Conservation (phyloP, 2,888 invertebrate species). For the Andrena bucephala region DNA sequence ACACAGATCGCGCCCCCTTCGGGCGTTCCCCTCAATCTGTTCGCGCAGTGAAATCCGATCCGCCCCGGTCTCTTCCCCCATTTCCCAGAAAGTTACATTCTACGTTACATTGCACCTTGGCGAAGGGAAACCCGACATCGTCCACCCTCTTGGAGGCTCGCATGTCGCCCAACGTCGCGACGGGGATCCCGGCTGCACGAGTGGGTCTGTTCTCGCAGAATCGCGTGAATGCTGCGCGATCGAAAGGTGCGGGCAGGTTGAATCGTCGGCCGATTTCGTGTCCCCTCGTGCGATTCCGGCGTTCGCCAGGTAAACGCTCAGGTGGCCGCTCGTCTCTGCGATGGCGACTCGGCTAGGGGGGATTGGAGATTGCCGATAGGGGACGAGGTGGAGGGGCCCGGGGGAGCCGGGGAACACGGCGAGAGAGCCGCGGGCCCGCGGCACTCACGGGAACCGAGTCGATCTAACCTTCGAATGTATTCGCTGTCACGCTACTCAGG, state of each 20-base stretch:
- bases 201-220: no score
- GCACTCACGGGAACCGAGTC: conserved; percentile 53
- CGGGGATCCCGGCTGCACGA: not conserved
- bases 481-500: conserved; percentile 74
- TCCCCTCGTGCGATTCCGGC: conserved; percentile 66
- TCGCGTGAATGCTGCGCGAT: conserved; percentile 3
- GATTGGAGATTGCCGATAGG: not conserved
- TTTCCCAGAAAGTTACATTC: no score
- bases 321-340: conserved; percentile 55
- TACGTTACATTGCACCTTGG: no score
- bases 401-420: conserved; percentile 41
- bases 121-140: no score
- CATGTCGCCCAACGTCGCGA: not conserved
- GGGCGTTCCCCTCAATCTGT: conserved; percentile 9
- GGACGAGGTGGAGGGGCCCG: not conserved
- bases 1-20: not conserved
- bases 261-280: conserved; percentile 61
- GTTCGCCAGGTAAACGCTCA: conserved; percentile 73
- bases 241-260: not conserved
- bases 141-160: no score
- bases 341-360: conserved; percentile 11
- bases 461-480: conserved; percentile 79
- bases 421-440: conserved; percentile 56
- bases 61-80: no score
- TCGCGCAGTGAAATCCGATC: not conserved